phyloP scores from a whole-genome alignment of 1,140 invertebrate genomes.

The Orchestia grillus region DNA sequence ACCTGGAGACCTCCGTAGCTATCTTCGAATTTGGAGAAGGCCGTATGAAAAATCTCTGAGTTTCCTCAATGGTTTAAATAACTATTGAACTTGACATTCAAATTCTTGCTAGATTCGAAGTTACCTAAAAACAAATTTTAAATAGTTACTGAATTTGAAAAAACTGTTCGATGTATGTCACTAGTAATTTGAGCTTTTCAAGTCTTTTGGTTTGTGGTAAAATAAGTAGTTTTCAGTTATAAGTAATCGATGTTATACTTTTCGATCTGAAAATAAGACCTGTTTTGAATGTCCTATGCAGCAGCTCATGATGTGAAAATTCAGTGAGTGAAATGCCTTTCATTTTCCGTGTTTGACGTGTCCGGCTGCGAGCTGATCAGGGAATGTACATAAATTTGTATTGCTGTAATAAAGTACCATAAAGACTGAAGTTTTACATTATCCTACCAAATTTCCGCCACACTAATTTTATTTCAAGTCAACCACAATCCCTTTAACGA shows the following conservation, averaged over 20 bases:
- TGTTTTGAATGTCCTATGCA: not conserved
- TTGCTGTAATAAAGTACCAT: constrained; percentile 8
- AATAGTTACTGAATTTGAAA: not conserved
- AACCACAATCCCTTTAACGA: not conserved
- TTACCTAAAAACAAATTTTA: not conserved
- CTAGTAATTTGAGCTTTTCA: not conserved
- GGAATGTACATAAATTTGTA: constrained; percentile 1
- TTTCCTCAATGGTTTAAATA: not conserved
- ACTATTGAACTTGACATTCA: not conserved
- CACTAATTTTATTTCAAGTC: not conserved
- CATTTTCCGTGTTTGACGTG: not conserved
- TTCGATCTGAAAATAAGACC: not conserved
- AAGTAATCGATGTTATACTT: not conserved
- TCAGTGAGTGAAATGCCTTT: not conserved
- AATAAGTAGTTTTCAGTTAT: not conserved
- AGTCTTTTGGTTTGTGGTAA: not conserved
- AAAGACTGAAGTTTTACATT: not conserved
- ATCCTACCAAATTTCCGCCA: not conserved
- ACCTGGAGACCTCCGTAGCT: not conserved
- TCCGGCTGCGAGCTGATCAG: not conserved
- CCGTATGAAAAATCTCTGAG: not conserved
- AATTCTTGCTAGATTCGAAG: not conserved
- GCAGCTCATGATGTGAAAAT: not conserved
- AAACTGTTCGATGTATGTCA: not conserved
- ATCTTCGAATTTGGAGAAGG: not conserved